Evolutionary conservation across 2,113 vertebrate species (phyloP).

Genomic region (Echinops telfairi): DNA sequence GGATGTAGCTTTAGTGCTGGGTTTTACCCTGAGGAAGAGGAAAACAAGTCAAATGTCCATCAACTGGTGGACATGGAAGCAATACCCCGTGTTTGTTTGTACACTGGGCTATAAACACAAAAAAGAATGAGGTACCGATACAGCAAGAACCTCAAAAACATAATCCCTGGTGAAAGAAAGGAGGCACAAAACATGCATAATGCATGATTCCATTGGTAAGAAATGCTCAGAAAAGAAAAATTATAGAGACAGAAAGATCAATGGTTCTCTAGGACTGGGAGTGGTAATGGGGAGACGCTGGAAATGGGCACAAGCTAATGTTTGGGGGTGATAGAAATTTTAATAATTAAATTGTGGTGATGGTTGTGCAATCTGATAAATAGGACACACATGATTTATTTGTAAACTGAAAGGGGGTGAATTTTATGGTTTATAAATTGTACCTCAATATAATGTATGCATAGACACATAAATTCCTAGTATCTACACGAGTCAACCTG

Average conservation of each 20-base stretch:
- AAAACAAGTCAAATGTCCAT: not conserved
- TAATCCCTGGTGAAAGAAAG: not conserved
- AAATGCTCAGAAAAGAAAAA: not conserved
- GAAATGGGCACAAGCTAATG: not conserved
- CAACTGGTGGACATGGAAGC: not conserved
- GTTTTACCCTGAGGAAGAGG: too few species aligned
- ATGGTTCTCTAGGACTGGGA: not conserved
- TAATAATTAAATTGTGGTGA: not conserved
- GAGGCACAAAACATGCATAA: not conserved
- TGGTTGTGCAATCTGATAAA: not conserved
- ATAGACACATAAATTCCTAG: too few species aligned
- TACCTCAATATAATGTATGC: not conserved
- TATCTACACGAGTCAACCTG: not conserved
- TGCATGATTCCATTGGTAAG: not conserved
- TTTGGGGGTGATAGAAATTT: too few species aligned
- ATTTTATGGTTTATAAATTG: not conserved
- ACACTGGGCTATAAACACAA: not conserved
- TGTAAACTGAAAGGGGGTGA: not conserved
- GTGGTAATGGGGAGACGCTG: not conserved
- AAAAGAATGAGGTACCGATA: not conserved
- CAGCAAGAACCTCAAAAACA: not conserved
- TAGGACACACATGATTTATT: not conserved
- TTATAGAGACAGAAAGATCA: not conserved
- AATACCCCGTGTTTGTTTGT: not conserved
- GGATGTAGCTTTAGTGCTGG: too few species aligned